A percentile compares a stretch with the other conserved stretches of the same genome.
These are phyloP conservation scores for Picathartes gymnocephalus DNA, from an alignment of 2,113 vertebrate species.

Conservation along the genomic window DNA sequence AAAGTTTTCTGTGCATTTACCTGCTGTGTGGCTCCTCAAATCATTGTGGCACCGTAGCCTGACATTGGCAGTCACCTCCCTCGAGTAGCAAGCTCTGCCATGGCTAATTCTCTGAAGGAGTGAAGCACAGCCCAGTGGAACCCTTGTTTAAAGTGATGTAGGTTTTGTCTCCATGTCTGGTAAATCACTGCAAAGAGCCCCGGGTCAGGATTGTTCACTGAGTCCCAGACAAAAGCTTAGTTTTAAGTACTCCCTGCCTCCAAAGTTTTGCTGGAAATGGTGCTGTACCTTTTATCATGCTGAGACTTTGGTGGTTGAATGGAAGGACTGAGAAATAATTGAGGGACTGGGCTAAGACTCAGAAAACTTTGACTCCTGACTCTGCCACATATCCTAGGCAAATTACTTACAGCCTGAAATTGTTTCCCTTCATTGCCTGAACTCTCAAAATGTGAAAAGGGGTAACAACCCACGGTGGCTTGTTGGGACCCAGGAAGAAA, in stretches of 20 bases:
- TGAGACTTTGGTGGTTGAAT: not conserved
- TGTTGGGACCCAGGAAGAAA: not conserved
- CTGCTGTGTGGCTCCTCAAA: not conserved
- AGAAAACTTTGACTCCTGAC: not conserved
- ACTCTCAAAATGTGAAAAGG: not conserved
- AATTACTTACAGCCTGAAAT: not conserved
- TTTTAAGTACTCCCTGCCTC: not conserved
- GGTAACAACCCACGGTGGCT: not conserved
- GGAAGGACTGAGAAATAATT: not conserved
- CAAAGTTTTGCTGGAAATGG: not conserved
- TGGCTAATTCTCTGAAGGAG: not conserved
- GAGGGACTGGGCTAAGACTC: not conserved
- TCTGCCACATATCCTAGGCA: not conserved
- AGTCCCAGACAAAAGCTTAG: not conserved
- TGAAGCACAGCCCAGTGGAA: not conserved
- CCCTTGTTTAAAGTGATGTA: not conserved
- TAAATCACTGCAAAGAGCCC: not conserved
- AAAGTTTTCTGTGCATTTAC: not conserved
- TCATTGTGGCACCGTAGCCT: fast-evolving
- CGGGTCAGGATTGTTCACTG: not conserved
- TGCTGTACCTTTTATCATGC: not conserved
- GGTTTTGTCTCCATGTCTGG: not conserved
- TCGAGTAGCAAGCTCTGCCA: not conserved
- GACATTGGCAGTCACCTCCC: not conserved
- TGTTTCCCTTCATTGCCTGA: not conserved